Evolutionary conservation across 1,140 invertebrate genomes (phyloP).

Genomic region (Pomphorhynchus laevis): DNA sequence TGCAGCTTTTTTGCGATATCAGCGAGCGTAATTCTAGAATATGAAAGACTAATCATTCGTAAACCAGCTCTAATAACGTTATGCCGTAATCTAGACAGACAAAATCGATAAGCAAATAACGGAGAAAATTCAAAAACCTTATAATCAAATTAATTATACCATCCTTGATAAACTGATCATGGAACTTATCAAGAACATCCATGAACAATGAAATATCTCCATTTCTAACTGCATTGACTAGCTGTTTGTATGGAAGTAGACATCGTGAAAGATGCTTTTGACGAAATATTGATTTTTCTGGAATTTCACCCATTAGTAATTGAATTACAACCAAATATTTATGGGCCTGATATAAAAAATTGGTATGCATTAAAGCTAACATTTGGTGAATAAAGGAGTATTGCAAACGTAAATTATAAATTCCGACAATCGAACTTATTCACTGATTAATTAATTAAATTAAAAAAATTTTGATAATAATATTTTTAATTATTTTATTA

Average conservation of each 20-base stretch:
- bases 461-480: too few relatives aligned
- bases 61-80: slow-evolving; percentile 98
- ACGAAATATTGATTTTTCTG: slow-evolving; percentile 35
- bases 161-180: slow-evolving; percentile 27
- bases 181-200: slow-evolving; percentile 44
- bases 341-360: slow-evolving; percentile 27
- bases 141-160: slow-evolving; percentile 74
- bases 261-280: slow-evolving; percentile 46
- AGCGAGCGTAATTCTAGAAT: slow-evolving; percentile 63
- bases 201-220: slow-evolving; percentile 72
- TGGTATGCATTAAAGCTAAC: not conserved
- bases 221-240: slow-evolving; percentile 56
- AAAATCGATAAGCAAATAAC: not conserved
- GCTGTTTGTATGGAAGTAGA: slow-evolving; percentile 65
- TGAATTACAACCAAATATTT: slow-evolving; percentile 80
- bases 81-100: slow-evolving; percentile 31
- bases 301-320: slow-evolving; percentile 71
- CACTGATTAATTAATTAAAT: too few relatives aligned
- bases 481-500: too few relatives aligned
- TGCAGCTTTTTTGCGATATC: slow-evolving; percentile 71
- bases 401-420: not conserved
- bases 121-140: slow-evolving; percentile 9
- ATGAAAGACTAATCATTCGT: slow-evolving; percentile 67
- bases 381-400: not conserved
- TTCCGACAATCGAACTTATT: too few relatives aligned